Percentiles rank a stretch among this genome's conserved stretches.
Evolutionary conservation across 2,797 vertebrate genomes (phyloP).

Genomic region (Micrastur ruficollis): DNA sequence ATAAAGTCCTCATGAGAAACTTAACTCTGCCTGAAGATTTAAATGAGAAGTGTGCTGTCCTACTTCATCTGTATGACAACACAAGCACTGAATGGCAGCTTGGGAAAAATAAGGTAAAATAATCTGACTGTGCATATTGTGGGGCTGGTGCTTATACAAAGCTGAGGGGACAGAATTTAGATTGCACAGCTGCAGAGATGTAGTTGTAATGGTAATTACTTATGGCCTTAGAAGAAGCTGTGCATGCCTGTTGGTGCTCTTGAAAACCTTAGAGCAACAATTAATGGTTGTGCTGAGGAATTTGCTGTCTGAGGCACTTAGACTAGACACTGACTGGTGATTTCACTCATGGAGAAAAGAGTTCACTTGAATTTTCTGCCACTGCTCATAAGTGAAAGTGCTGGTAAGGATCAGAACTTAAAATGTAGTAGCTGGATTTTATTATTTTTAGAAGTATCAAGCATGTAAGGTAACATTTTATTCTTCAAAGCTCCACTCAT

Average conservation of each 20-base stretch:
- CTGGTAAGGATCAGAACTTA: background rate
- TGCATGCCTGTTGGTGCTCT: background rate
- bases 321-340: background rate
- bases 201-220: background rate
- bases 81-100: constrained; percentile 89
- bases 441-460: background rate
- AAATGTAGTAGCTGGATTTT: background rate
- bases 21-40: constrained; percentile 77
- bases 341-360: background rate
- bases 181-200: background rate
- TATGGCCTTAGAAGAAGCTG: background rate
- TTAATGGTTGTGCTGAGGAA: background rate
- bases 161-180: background rate
- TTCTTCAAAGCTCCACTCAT: background rate
- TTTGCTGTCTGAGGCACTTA: background rate
- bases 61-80: constrained; percentile 85
- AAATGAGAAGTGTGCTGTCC: constrained; percentile 78
- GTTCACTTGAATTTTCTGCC: background rate
- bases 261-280: background rate
- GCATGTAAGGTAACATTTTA: background rate
- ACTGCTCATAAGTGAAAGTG: background rate
- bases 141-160: background rate
- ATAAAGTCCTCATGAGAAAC: constrained; percentile 87
- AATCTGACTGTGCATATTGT: background rate
- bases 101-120: constrained; percentile 91